phyloP scores from a whole-genome alignment of 2,888 invertebrate genomes.

The Heliconius erato region DNA sequence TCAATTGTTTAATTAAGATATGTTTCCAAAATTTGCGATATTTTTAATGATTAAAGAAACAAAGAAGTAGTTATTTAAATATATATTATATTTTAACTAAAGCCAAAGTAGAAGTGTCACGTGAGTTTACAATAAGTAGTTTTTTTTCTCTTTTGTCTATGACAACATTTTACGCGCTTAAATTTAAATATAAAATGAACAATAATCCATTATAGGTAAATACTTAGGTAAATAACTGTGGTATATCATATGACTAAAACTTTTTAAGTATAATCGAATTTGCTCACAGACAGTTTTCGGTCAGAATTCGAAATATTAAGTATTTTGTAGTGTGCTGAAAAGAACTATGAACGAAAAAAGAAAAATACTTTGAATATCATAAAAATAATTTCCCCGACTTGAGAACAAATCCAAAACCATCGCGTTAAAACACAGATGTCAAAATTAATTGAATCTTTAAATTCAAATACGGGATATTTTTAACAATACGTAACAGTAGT shows the following conservation, averaged over 20 bases:
- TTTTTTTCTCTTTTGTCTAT: not conserved
- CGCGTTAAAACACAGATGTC: too few relatives aligned
- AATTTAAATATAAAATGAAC: not conserved
- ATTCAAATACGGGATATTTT: too few relatives aligned
- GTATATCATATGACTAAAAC: too few relatives aligned
- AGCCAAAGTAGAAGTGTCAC: not conserved
- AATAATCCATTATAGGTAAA: too few relatives aligned
- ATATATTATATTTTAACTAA: too few relatives aligned
- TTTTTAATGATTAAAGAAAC: not conserved
- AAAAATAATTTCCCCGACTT: not conserved
- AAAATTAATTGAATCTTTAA: too few relatives aligned
- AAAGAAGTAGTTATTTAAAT: too few relatives aligned
- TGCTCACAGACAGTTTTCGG: too few relatives aligned
- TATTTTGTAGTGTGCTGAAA: not conserved
- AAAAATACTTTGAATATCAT: not conserved
- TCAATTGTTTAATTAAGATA: not conserved
- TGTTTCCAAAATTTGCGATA: not conserved
- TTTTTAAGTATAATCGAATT: too few relatives aligned
- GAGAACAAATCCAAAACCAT: not conserved
- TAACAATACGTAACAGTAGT: too few relatives aligned
- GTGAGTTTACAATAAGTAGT: not conserved
- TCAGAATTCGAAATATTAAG: too few relatives aligned
- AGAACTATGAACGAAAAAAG: not conserved
- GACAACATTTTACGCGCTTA: not conserved
- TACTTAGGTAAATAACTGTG: too few relatives aligned